These are phyloP conservation scores for Perccottus glenii DNA, from an alignment of 2,113 vertebrate species.

Conservation along the genomic window DNA sequence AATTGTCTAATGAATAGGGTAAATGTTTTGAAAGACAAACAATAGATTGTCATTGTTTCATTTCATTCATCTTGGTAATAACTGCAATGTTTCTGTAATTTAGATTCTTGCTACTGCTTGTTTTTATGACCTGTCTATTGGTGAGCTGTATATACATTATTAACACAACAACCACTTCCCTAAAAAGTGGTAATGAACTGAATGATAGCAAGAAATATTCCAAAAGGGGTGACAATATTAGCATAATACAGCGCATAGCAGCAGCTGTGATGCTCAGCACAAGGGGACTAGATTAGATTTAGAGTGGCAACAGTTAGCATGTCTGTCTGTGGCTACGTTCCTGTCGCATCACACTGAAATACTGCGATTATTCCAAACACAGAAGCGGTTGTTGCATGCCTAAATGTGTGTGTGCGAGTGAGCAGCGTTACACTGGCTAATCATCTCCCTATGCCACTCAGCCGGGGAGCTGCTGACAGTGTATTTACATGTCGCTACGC, in stretches of 20 bases:
- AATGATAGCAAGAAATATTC: slow-evolving; percentile 40
- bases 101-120: neutral
- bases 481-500: slow-evolving; percentile 85
- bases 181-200: slow-evolving; percentile 48
- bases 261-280: slow-evolving; percentile 58
- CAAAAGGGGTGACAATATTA: slow-evolving; percentile 48
- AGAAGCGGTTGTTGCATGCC: slow-evolving; percentile 56
- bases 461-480: slow-evolving; percentile 91
- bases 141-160: slow-evolving; percentile 9
- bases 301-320: slow-evolving; percentile 78
- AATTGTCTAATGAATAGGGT: neutral
- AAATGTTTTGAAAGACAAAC: neutral
- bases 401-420: slow-evolving; percentile 26
- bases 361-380: slow-evolving; percentile 88
- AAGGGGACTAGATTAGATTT: slow-evolving; percentile 51
- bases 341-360: slow-evolving; percentile 84
- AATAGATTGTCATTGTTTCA: neutral
- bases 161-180: slow-evolving; percentile 1
- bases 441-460: slow-evolving; percentile 95
- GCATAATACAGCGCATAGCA: slow-evolving; percentile 62
- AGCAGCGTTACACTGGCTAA: slow-evolving; percentile 87
- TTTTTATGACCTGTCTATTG: neutral
- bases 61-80: neutral
- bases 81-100: neutral
- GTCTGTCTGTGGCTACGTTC: slow-evolving; percentile 60